phyloP scores from a whole-genome alignment of 1,140 invertebrate genomes.

The Ericerus pela region DNA sequence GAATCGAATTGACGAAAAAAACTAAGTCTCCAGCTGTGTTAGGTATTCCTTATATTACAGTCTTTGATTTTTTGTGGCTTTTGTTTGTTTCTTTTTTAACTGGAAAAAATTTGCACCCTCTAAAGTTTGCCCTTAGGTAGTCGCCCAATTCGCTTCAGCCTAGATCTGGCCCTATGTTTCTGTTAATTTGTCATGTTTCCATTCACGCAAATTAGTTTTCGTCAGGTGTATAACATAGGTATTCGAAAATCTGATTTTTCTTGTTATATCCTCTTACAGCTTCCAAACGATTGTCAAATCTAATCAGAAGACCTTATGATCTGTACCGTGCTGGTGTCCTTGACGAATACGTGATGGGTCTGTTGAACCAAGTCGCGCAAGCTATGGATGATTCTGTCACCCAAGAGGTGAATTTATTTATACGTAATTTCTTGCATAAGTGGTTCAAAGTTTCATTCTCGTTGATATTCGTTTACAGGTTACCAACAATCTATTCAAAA shows the following conservation, averaged over 20 bases:
- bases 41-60: too few relatives aligned
- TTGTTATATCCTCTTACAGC: slow-evolving; percentile 45
- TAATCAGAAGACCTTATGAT: slow-evolving; percentile 77
- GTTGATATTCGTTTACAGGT: slow-evolving; percentile 34
- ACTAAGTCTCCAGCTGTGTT: too few relatives aligned
- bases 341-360: slow-evolving; percentile 82
- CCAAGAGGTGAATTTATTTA: slow-evolving; percentile 48
- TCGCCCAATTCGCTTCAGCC: too few relatives aligned
- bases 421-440: background rate
- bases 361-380: slow-evolving; percentile 87
- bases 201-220: background rate
- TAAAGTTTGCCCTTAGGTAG: too few relatives aligned
- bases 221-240: too few relatives aligned
- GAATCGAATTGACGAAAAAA: too few relatives aligned
- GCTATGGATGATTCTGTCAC: slow-evolving; percentile 90
- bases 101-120: too few relatives aligned
- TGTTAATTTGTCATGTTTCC: background rate
- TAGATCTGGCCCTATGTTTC: too few relatives aligned
- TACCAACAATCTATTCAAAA: slow-evolving; percentile 72
- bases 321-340: slow-evolving; percentile 76
- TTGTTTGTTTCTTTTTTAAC: too few relatives aligned
- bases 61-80: too few relatives aligned
- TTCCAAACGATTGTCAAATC: slow-evolving; percentile 69
- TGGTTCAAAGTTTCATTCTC: background rate
- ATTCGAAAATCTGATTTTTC: too few relatives aligned